A percentile compares a stretch with the other conserved stretches of the same genome.
These are phyloP conservation scores for Harpalus rubripes DNA, from an alignment of 2,888 invertebrate genomes.

Conservation along the genomic window DNA sequence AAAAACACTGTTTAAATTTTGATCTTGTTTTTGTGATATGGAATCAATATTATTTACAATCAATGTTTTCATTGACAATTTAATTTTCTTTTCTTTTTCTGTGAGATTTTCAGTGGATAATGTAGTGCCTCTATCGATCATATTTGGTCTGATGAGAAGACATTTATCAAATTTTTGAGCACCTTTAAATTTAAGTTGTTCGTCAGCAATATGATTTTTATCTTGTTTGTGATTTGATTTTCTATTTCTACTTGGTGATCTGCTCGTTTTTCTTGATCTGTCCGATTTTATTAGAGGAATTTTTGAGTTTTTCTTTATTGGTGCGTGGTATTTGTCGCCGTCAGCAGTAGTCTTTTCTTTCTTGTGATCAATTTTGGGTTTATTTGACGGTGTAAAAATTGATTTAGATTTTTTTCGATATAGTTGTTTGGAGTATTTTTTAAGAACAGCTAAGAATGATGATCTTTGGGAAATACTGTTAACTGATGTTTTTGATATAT, in stretches of 20 bases:
- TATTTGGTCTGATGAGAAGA: background rate
- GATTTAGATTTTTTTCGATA: constrained; percentile 8
- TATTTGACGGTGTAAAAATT: background rate
- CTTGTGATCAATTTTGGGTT: background rate
- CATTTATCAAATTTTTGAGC: background rate
- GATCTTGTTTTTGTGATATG: background rate
- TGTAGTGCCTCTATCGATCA: background rate
- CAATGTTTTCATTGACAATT: constrained; percentile 12
- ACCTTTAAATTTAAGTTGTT: background rate
- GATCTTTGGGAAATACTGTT: background rate
- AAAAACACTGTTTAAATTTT: background rate
- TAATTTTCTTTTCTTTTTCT: background rate
- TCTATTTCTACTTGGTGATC: background rate
- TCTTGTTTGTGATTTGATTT: background rate
- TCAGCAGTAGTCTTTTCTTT: background rate
- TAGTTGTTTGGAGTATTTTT: constrained; percentile 30
- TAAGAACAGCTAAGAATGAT: background rate
- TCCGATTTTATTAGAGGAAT: background rate
- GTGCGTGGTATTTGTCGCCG: background rate
- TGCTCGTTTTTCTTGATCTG: constrained; percentile 1
- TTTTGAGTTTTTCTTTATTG: background rate
- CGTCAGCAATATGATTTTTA: too few species aligned
- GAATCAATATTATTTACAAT: constrained; percentile 22
- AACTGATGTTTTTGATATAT: background rate
- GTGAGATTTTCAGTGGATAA: too few species aligned